Conservation (phyloP, 2,113 vertebrate species). For the Procavia capensis region DNA sequence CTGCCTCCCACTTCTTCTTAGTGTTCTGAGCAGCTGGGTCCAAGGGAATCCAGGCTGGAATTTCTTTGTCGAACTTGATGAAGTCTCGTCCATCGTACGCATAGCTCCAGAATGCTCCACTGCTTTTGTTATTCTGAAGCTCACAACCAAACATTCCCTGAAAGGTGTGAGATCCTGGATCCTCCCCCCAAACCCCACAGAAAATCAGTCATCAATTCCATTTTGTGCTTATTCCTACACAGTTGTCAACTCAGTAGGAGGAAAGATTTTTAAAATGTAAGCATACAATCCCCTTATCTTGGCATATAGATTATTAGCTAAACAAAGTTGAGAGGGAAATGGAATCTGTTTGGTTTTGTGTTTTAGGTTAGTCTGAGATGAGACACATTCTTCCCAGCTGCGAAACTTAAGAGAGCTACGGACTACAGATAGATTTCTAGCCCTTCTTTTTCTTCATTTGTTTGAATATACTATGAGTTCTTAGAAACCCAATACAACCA, state of each 20-base stretch:
- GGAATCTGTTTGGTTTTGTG: neutral
- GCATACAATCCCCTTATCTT: neutral
- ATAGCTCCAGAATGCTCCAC: slow-evolving; percentile 20
- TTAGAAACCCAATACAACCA: neutral
- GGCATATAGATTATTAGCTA: neutral
- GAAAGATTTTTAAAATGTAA: neutral
- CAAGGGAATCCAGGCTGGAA: slow-evolving; percentile 66
- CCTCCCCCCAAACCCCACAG: neutral
- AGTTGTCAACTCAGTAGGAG: neutral
- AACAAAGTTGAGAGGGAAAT: neutral
- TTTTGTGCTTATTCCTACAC: neutral
- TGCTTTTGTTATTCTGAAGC: neutral
- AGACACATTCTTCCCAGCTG: neutral
- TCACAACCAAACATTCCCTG: slow-evolving; percentile 60
- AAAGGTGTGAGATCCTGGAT: slow-evolving; percentile 64
- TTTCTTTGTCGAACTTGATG: slow-evolving; percentile 69
- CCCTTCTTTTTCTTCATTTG: neutral
- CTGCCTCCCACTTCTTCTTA: slow-evolving; percentile 70
- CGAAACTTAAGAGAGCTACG: neutral
- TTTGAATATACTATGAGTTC: neutral
- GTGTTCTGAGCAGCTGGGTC: slow-evolving; percentile 22
- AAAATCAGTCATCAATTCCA: neutral
- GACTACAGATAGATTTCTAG: neutral
- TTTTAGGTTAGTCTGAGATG: neutral
- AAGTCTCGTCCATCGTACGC: slow-evolving; percentile 50